Evolutionary conservation across 2,797 vertebrate species (phyloP), one percentile per base, ranked within the genome.

Genomic region (Sebastes miniatus): DNA sequence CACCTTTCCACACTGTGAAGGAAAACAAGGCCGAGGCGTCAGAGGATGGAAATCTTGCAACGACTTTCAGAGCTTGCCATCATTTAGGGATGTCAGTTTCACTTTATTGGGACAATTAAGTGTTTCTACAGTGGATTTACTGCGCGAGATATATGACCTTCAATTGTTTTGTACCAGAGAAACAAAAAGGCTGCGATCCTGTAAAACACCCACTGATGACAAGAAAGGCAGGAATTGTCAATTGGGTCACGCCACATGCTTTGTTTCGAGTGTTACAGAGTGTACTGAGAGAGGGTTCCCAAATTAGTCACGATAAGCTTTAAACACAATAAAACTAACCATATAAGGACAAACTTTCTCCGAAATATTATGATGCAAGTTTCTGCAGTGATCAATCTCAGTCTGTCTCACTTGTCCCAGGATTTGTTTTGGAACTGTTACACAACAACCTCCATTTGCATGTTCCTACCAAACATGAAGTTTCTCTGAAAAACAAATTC

Each of bases 231-330:
- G 79, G 54, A 88, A 69, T 83, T 64, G 73, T 83, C 70, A 77
- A 32, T 47, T 80, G 62, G 71, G 59, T 77, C 61, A 54, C 76
- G 27, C 5, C 34, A 22, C 62, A 67, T 7, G 8, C 39, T 72
- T 86, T 77, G 76, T 87, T 82, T 76, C 47, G n/a, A 64, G 66
- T 63, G 20, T 77, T 39, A 62, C 58, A 59, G 59, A 66, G 74
- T 43, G 59, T 66, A 34, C 50, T 12, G 39, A 73, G 65, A 52
- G 25, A 83, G 43, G 12, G 39, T 75, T 87, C 56, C 67, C 56
- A 65, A 80, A 86, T 89, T 31, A 87, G 81, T 73, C 69, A 6
- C 77, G 64, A 88, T 73, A 59, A 86, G 57, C 61, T 74, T 65
- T 16, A 72, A 79, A 76, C 34, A 63, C n/a, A 5, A 29, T 24